These are phyloP conservation scores for Scolopax mira DNA, from an alignment of 2,113 vertebrate genomes.

Conservation along the genomic window DNA sequence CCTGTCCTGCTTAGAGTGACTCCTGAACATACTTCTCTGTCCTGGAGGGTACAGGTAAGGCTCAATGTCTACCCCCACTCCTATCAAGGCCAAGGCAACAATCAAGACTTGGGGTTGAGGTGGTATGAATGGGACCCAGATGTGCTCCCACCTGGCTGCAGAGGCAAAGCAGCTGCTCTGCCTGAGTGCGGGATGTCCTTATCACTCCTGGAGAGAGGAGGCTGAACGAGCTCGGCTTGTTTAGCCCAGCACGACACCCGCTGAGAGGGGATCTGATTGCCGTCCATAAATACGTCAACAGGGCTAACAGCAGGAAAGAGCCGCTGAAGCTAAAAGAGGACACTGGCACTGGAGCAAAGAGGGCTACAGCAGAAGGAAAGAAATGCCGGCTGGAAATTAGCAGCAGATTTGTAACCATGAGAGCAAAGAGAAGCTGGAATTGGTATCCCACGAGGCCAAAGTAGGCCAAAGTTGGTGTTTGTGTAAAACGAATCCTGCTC, in stretches of 20 bases:
- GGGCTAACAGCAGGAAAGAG: slow-evolving; percentile 45
- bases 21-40: not conserved
- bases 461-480: not conserved
- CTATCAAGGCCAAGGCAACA: not conserved
- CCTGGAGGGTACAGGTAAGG: not conserved
- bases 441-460: not conserved
- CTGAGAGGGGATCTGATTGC: slow-evolving; percentile 59
- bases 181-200: not conserved
- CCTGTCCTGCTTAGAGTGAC: not conserved
- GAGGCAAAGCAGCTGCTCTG: not conserved
- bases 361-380: slow-evolving; percentile 27
- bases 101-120: accelerated
- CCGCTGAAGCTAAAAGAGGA: slow-evolving; percentile 52
- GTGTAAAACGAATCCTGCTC: not conserved
- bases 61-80: not conserved
- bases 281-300: slow-evolving; percentile 61
- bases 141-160: not conserved
- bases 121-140: not conserved
- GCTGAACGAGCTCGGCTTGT: slow-evolving; percentile 21
- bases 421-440: not conserved
- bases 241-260: slow-evolving; percentile 53
- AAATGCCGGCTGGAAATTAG: slow-evolving; percentile 39
- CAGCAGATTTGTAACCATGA: slow-evolving; percentile 14
- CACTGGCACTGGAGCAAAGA: slow-evolving; percentile 51
- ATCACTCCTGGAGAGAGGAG: not conserved